Conservation (phyloP, 2,888 invertebrate genomes). For the Eupeodes latifasciatus region DNA sequence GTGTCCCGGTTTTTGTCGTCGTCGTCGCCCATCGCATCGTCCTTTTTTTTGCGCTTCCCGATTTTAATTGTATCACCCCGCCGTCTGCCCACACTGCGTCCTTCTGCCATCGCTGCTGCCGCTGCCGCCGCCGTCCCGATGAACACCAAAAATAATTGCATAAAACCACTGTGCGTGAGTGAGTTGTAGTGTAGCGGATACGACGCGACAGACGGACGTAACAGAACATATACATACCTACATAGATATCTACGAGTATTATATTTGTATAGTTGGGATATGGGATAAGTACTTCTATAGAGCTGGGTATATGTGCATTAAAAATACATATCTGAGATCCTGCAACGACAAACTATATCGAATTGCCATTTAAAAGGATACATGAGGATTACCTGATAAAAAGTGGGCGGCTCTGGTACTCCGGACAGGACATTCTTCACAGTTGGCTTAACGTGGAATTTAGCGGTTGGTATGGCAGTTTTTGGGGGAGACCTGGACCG, state of each 20-base stretch:
- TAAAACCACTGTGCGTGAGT: constrained; percentile 74
- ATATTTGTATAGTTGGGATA: constrained; percentile 2
- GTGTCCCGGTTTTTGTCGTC: constrained; percentile 68
- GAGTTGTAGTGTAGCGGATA: constrained; percentile 39
- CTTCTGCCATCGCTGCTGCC: not conserved
- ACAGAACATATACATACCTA: too few species aligned
- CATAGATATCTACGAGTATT: not conserved
- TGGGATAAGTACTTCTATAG: constrained; percentile 24
- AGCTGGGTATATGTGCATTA: constrained; percentile 62
- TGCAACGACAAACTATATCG: constrained; percentile 74
- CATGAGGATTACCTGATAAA: constrained; percentile 75
- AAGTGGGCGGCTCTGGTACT: constrained; percentile 54
- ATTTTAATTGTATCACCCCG: constrained; percentile 64
- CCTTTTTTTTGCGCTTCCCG: constrained; percentile 37
- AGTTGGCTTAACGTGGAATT: constrained; percentile 75
- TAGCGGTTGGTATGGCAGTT: constrained; percentile 58
- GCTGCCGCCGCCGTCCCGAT: not conserved
- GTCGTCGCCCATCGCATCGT: constrained; percentile 23
- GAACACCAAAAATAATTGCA: constrained; percentile 74
- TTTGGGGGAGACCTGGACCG: constrained; percentile 6
- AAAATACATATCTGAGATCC: constrained; percentile 74
- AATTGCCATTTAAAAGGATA: constrained; percentile 75
- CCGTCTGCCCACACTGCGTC: not conserved
- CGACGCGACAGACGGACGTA: not conserved
- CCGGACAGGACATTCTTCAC: constrained; percentile 69